Evolutionary conservation across 1,140 invertebrate genomes (phyloP).

Genomic region (Hyles vespertilio): DNA sequence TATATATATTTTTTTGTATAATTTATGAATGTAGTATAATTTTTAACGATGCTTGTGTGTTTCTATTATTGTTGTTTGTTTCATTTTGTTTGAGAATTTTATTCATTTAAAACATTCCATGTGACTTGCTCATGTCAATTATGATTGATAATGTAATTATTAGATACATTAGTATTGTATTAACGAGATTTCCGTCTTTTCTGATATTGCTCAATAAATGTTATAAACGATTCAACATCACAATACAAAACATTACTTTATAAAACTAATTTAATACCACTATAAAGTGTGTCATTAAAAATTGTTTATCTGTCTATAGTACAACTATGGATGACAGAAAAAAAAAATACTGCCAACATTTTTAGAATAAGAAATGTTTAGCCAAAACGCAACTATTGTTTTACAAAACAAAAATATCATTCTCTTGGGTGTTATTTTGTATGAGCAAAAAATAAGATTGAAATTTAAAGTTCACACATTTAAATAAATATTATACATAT

Average conservation of each 20-base stretch:
- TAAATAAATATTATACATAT: too few species aligned
- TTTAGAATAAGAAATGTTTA: neutral
- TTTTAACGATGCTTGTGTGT: conserved; percentile 45
- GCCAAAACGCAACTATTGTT: neutral
- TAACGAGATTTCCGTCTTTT: too few species aligned
- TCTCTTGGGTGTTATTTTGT: too few species aligned
- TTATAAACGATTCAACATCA: too few species aligned
- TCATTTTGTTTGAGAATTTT: conserved; percentile 56
- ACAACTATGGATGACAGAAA: neutral
- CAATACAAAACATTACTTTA: too few species aligned
- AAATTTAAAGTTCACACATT: too few species aligned
- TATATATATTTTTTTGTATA: conserved; percentile 21
- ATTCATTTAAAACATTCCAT: conserved; percentile 41
- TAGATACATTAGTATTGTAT: neutral
- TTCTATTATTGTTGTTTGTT: conserved; percentile 61
- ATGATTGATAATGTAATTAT: neutral
- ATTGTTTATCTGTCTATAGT: neutral
- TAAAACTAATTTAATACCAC: too few species aligned
- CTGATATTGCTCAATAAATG: too few species aligned
- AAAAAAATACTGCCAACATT: neutral
- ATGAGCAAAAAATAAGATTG: too few species aligned
- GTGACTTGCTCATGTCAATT: conserved; percentile 9
- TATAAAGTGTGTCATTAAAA: too few species aligned
- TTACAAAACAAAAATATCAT: too few species aligned
- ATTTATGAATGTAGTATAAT: conserved; percentile 10